Evolutionary conservation across 2,888 invertebrate genomes (phyloP).

Genomic region (Myopa tessellatipennis): DNA sequence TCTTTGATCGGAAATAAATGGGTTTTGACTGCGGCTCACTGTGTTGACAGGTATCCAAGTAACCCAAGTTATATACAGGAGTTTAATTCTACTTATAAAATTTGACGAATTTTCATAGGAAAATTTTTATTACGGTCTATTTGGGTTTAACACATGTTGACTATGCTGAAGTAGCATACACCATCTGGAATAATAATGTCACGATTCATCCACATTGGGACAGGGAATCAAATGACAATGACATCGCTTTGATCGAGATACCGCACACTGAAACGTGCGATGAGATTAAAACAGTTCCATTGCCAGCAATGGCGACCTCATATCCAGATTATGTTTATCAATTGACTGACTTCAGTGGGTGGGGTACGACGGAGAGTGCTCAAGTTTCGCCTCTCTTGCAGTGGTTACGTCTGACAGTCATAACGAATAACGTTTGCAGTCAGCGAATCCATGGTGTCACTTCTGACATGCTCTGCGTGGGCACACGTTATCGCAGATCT

Average conservation of each 20-base stretch:
- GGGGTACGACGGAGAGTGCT: background rate
- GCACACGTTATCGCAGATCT: slow-evolving; percentile 47
- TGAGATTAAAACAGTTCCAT: background rate
- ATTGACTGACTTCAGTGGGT: background rate
- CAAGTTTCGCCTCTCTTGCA: background rate
- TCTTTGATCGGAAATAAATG: background rate
- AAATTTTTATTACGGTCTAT: too few species aligned
- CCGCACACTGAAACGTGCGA: background rate
- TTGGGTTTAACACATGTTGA: background rate
- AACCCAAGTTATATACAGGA: too few species aligned
- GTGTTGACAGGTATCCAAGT: background rate
- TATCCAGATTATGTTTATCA: background rate
- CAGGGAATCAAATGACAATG: background rate
- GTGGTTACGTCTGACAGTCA: background rate
- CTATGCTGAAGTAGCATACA: background rate
- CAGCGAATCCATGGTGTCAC: background rate
- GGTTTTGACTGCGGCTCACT: slow-evolving; percentile 6
- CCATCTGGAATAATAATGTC: background rate
- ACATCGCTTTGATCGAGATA: background rate
- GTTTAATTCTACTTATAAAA: too few species aligned
- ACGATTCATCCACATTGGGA: background rate
- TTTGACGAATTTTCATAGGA: background rate
- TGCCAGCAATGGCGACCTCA: background rate
- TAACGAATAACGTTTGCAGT: background rate
- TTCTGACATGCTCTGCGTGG: background rate